Evolutionary conservation across 1,140 invertebrate species (phyloP).

Genomic region (Zaprionus nigranus): DNA sequence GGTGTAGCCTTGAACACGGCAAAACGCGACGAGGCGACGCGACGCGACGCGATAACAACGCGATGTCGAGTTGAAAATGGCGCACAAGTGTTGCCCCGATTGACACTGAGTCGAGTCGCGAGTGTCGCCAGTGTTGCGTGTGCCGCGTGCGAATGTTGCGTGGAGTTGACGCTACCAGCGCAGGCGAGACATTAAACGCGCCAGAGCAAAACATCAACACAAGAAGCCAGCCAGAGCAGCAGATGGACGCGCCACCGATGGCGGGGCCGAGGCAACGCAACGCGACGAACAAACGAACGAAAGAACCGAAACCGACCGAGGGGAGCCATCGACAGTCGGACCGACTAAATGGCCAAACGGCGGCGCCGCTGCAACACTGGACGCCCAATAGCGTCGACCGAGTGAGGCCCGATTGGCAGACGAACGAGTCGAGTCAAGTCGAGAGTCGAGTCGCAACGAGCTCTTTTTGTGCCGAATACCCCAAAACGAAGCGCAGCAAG

Average conservation of each 20-base stretch:
- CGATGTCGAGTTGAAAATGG: slow-evolving; percentile 18
- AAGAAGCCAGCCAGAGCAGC: slow-evolving; percentile 61
- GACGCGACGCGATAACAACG: slow-evolving; percentile 7
- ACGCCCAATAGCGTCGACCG: slow-evolving; percentile 29
- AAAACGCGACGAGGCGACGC: slow-evolving; percentile 19
- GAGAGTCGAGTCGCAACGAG: slow-evolving; percentile 59
- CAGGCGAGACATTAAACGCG: slow-evolving; percentile 77
- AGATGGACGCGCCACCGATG: background rate
- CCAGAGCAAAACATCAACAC: slow-evolving; percentile 75
- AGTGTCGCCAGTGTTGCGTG: background rate
- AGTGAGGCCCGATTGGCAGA: slow-evolving; percentile 17
- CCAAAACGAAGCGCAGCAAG: slow-evolving; percentile 60
- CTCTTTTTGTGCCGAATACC: slow-evolving; percentile 48
- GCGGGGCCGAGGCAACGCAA: background rate
- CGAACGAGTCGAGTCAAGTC: slow-evolving; percentile 35
- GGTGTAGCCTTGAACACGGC: slow-evolving; percentile 62
- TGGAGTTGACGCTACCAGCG: slow-evolving; percentile 76
- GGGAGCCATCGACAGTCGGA: background rate
- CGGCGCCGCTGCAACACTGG: slow-evolving; percentile 10
- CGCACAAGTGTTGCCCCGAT: slow-evolving; percentile 34
- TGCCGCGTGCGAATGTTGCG: slow-evolving; percentile 54
- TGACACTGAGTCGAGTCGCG: slow-evolving; percentile 35
- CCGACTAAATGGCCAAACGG: slow-evolving; percentile 24
- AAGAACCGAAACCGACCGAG: background rate
- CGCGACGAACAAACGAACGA: background rate